These are phyloP conservation scores for Drosophila bocqueti DNA, from an alignment of 1,140 invertebrate genomes.

Conservation along the genomic window DNA sequence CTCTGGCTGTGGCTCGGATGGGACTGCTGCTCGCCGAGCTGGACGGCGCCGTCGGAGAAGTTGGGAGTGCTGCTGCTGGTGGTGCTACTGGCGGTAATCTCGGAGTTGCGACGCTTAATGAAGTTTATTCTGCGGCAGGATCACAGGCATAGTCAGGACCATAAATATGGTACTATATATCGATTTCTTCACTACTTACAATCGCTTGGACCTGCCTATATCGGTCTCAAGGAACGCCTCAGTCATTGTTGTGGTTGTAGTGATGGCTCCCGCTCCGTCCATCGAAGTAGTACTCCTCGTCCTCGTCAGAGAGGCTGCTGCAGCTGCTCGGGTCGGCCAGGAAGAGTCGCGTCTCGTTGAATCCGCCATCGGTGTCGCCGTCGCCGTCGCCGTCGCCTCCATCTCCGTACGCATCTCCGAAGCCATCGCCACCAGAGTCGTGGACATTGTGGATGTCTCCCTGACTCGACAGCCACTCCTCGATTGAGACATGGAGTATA, in stretches of 20 bases:
- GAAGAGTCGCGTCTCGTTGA: conserved; percentile 65
- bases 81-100: conserved; percentile 78
- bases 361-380: conserved; percentile 25
- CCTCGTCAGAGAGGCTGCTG: conserved; percentile 79
- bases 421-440: conserved; percentile 48
- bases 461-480: conserved; percentile 84
- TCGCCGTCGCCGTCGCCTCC: conserved; percentile 10
- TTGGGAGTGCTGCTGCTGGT: conserved; percentile 80
- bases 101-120: conserved; percentile 85
- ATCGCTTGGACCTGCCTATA: conserved; percentile 74
- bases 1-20: conserved; percentile 68
- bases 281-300: conserved; percentile 84
- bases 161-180: not conserved
- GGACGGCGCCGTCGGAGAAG: conserved; percentile 74
- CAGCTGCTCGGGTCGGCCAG: conserved; percentile 71
- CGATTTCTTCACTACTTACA: conserved; percentile 37
- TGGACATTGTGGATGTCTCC: conserved; percentile 59
- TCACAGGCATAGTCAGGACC: not conserved
- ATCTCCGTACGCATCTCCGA: conserved; percentile 45
- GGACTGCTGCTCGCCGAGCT: conserved; percentile 57
- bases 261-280: conserved; percentile 63
- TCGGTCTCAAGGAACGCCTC: conserved; percentile 72
- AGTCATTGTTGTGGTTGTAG: conserved; percentile 68
- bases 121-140: conserved; percentile 85
- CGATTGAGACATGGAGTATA: conserved; percentile 85